Evolutionary conservation across 35 echinoderm and acorn worm genomes (phyloP).

Genomic region (Apostichopus californicus): DNA sequence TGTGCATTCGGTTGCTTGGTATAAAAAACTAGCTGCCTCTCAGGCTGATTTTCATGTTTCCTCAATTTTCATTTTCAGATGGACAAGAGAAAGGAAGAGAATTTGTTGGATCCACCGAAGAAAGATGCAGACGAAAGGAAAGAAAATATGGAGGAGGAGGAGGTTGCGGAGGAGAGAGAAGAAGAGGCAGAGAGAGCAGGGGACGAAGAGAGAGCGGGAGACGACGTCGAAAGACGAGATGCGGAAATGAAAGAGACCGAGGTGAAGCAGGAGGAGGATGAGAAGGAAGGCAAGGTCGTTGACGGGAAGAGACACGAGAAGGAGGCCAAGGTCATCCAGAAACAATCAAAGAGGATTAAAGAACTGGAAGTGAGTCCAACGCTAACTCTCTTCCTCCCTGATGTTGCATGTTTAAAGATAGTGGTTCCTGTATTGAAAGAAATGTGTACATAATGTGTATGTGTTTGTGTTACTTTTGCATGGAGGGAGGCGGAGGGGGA

Average conservation of each 20-base stretch:
- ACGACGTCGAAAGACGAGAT: background rate
- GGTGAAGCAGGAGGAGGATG: background rate
- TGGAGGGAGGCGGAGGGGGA: no score
- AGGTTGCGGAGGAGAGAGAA: background rate
- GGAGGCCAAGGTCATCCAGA: slow-evolving; percentile 21
- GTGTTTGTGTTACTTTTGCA: no score
- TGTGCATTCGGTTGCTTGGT: no score
- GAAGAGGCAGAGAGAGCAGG: background rate
- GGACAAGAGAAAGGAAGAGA: background rate
- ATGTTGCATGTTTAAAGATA: no score
- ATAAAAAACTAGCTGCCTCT: no score
- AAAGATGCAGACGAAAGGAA: background rate
- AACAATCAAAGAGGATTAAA: slow-evolving; percentile 39
- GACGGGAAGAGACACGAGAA: slow-evolving; percentile 16
- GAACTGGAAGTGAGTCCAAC: slow-evolving; percentile 12
- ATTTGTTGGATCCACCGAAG: background rate
- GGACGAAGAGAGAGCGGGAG: background rate
- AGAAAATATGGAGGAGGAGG: background rate
- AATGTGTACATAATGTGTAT: no score
- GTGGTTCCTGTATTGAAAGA: no score
- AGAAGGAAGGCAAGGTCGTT: background rate
- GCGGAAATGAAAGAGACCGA: background rate
- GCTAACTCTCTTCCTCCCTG: no score
- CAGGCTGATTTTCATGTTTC: no score
- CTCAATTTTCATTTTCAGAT: background rate